A percentile compares a stretch with the other conserved stretches of the same genome.
Conservation (phyloP, 2,888 invertebrate species). For the Anthophora plumipes region DNA sequence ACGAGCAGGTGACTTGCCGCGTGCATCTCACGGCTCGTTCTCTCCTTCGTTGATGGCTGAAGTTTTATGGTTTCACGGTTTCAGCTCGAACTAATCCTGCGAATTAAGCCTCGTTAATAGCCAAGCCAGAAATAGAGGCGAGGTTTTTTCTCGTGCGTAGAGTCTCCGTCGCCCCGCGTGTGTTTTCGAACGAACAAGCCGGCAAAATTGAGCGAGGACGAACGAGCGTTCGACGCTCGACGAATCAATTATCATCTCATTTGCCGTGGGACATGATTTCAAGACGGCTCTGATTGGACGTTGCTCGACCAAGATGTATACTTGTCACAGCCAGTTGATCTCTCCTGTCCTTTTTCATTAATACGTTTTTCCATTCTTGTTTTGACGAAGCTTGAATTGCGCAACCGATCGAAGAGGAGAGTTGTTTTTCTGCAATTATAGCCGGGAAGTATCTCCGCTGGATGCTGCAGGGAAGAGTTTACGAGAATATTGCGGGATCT, state of each 20-base stretch:
- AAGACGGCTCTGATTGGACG: conserved; percentile 3
- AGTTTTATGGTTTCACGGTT: conserved; percentile 60
- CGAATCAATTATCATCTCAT: conserved; percentile 51
- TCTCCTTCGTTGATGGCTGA: conserved; percentile 27
- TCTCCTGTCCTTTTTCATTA: background rate
- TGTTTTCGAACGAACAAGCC: conserved; percentile 1
- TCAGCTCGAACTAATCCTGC: conserved; percentile 40
- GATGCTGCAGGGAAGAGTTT: too few species aligned
- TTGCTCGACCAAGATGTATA: background rate
- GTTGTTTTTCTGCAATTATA: too few species aligned
- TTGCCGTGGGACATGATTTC: conserved; percentile 26
- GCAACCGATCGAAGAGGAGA: too few species aligned
- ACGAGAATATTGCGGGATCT: too few species aligned
- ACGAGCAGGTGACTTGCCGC: conserved; percentile 62
- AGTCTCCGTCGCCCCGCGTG: background rate
- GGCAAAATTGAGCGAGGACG: conserved; percentile 12
- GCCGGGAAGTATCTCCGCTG: too few species aligned
- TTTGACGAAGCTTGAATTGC: too few species aligned
- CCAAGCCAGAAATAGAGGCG: conserved; percentile 38
- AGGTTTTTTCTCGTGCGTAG: conserved; percentile 5
- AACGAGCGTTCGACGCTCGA: conserved; percentile 1
- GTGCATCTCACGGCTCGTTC: conserved; percentile 4
- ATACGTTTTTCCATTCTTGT: background rate
- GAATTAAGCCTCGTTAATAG: conserved; percentile 61
- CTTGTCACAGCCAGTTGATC: background rate